Evolutionary conservation across 2,113 vertebrate species (phyloP), one percentile per base, ranked within the genome.

Genomic region (Mustelus asterias): DNA sequence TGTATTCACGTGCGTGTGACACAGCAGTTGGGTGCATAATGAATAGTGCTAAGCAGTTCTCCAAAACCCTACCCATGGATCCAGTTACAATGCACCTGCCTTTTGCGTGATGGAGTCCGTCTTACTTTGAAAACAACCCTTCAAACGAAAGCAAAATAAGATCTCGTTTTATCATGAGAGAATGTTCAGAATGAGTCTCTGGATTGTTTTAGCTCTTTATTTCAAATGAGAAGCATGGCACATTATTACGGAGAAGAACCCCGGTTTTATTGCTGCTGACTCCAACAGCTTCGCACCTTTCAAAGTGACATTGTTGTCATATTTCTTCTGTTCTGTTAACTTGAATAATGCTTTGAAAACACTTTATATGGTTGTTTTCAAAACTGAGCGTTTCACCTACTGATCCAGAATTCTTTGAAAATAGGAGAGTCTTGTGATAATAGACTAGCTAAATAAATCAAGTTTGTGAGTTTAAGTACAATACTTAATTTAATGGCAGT

Each of bases 71-170:
- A 29, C 70, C 16, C 10, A 16, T 16, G 69, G 94, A 70, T 95
- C 69, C 69, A 18, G 44, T 95, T 95, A 95, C 94, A 95, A 8
- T 48, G 94, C 94, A 95, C 94, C 94, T 95, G 94, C 44, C 29
- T 95, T 29, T 72, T 72, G 67, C 94, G 14, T 70, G 94, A 95
- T 72, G 67, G 93, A 95, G 94, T 72, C 29, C 70, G 94, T 76
- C 67, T 95, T 33, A 48, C 93, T 72, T 95, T 69, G 24, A 72
- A 95, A 95, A 95, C 67, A 70, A 72, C 94, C 94, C 44, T 76
- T 95, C 94, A 76, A 72, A 44, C 72, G 93, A 95, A 95, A 72
- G 41, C 70, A 95, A 72, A 95, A 95, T 95, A 69, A 76, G 44
- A 95, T 63, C 92, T 94, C 58, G 54, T 89, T 29, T 89, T 60